Evolutionary conservation across 2,113 vertebrate species (phyloP).

Genomic region (Menura novaehollandiae): DNA sequence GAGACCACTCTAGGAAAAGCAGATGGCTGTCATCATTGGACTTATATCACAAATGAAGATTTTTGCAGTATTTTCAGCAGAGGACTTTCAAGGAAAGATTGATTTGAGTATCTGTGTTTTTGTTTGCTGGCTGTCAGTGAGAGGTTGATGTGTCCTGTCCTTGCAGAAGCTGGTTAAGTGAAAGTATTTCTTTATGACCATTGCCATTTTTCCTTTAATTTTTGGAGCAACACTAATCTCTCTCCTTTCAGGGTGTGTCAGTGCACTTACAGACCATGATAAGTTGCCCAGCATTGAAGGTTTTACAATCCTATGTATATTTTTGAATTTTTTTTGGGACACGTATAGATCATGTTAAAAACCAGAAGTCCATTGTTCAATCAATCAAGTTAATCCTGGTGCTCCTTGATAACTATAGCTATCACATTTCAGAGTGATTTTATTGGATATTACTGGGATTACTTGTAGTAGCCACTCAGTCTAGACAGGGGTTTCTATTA

Average conservation of each 20-base stretch:
- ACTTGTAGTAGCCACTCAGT: constrained; percentile 91
- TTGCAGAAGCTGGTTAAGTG: neutral
- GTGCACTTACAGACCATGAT: constrained; percentile 27
- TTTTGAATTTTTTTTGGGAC: constrained; percentile 45
- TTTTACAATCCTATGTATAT: constrained; percentile 31
- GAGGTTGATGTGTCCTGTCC: neutral
- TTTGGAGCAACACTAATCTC: constrained; percentile 28
- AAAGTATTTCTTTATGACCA: constrained; percentile 26
- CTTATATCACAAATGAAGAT: neutral
- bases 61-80: neutral
- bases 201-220: constrained; percentile 30
- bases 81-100: neutral
- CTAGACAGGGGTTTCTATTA: constrained; percentile 94
- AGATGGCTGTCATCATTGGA: neutral
- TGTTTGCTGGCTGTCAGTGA: neutral
- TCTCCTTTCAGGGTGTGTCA: constrained; percentile 23
- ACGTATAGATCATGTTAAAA: constrained; percentile 67
- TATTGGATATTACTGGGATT: constrained; percentile 92
- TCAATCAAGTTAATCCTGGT: constrained; percentile 78
- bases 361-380: constrained; percentile 74
- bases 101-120: neutral
- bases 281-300: constrained; percentile 35
- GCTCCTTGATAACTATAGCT: constrained; percentile 76
- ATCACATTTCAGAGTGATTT: constrained; percentile 93
- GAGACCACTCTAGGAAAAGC: neutral